A percentile compares a stretch with the other conserved stretches of the same genome.
Evolutionary conservation across 2,888 invertebrate species (phyloP).

Genomic region (Zelleria hepariella): DNA sequence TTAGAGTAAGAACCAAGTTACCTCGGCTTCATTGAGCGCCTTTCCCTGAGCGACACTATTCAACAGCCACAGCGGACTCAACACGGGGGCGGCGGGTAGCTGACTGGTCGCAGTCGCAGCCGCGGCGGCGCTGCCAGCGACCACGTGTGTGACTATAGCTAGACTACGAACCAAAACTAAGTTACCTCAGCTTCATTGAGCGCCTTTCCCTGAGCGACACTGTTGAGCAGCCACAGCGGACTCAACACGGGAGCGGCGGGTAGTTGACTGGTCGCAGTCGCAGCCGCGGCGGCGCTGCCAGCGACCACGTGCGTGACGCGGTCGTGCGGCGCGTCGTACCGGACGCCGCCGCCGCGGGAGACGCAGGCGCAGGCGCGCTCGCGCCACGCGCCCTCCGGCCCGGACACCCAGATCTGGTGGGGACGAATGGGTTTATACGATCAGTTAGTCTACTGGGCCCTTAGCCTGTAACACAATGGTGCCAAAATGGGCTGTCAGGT

Average conservation of each 20-base stretch:
- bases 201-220: background rate
- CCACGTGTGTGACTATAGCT: background rate
- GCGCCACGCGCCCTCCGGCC: conserved; percentile 40
- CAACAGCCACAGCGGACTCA: background rate
- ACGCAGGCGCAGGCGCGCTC: conserved; percentile 49
- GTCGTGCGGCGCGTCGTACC: conserved; percentile 82
- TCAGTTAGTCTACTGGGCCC: background rate
- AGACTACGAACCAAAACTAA: background rate
- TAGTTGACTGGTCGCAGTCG: conserved; percentile 10
- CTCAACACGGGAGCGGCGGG: conserved; percentile 48
- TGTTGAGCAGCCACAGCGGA: conserved; percentile 16
- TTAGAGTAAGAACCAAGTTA: no score
- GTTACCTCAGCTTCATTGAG: background rate
- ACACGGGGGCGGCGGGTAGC: background rate
- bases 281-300: conserved; percentile 64
- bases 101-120: background rate
- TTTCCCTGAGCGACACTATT: background rate
- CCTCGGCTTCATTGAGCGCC: background rate
- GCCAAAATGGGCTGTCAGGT: no score
- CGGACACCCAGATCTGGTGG: conserved; percentile 49
- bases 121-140: background rate
- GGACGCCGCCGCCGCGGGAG: conserved; percentile 83
- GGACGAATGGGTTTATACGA: background rate
- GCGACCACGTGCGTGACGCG: conserved; percentile 83
- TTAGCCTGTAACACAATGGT: no score